These are phyloP conservation scores for Sturnus vulgaris DNA, from an alignment of 2,113 vertebrate genomes.

Conservation along the genomic window DNA sequence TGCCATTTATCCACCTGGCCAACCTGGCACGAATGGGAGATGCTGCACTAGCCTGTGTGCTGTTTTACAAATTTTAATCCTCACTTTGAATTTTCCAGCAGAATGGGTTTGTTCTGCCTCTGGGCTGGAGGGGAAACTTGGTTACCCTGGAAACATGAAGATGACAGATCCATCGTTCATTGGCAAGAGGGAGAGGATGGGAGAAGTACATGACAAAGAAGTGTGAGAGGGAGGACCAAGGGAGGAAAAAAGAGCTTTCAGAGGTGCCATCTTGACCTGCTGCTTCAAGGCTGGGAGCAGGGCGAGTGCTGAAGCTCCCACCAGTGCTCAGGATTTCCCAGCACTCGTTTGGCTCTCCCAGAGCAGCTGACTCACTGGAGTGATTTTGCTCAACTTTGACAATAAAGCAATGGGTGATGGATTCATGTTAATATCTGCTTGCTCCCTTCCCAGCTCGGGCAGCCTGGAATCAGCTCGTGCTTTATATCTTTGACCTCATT, in stretches of 20 bases:
- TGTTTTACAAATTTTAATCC: slow-evolving; percentile 49
- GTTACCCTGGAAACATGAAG: slow-evolving; percentile 59
- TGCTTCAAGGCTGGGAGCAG: not conserved
- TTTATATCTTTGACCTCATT: not conserved
- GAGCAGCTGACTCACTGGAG: not conserved
- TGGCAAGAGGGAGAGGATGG: not conserved
- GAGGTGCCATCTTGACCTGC: not conserved
- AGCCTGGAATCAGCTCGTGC: not conserved
- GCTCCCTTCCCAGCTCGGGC: not conserved
- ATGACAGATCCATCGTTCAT: not conserved
- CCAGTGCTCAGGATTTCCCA: not conserved
- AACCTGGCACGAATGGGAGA: not conserved
- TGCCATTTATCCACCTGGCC: not conserved
- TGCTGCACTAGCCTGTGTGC: slow-evolving; percentile 4
- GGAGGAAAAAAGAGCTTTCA: not conserved
- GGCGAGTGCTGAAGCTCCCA: not conserved
- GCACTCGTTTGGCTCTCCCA: not conserved
- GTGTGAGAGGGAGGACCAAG: not conserved
- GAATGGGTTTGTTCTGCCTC: slow-evolving; percentile 39
- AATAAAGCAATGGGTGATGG: not conserved
- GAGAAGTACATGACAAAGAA: not conserved
- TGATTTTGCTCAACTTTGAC: not conserved
- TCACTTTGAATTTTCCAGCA: slow-evolving; percentile 45
- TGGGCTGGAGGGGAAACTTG: slow-evolving; percentile 50
- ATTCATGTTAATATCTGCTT: not conserved